phyloP scores from a whole-genome alignment of 2,888 invertebrate genomes.

The Creontiades dilutus region DNA sequence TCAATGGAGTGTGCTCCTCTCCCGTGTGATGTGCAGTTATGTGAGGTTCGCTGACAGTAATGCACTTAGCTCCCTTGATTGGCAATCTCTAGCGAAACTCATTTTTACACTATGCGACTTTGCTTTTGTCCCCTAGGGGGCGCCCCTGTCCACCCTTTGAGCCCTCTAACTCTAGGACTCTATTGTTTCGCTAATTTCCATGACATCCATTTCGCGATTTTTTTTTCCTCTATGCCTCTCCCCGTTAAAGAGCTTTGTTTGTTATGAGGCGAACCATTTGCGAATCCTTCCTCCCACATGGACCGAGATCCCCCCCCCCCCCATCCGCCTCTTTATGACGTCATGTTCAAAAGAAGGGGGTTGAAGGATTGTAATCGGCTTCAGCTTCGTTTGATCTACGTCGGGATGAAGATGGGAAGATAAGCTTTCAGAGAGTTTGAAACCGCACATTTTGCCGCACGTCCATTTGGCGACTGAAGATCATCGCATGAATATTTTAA shows the following conservation, averaged over 20 bases:
- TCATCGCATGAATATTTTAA: background rate
- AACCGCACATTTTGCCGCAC: conserved; percentile 43
- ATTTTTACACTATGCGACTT: conserved; percentile 69
- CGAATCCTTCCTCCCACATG: background rate
- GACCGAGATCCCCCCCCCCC: background rate
- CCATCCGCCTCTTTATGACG: background rate
- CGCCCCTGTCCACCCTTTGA: conserved; percentile 33
- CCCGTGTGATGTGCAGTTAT: conserved; percentile 71
- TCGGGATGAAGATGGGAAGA: conserved; percentile 51
- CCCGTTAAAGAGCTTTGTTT: conserved; percentile 61
- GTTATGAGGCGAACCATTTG: conserved; percentile 43
- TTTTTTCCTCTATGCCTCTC: background rate
- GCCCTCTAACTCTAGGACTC: background rate
- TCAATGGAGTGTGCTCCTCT: conserved; percentile 67
- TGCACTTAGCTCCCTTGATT: conserved; percentile 69
- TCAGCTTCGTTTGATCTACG: conserved; percentile 62
- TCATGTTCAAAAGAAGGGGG: conserved; percentile 32
- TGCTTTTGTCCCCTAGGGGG: conserved; percentile 49
- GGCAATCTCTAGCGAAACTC: conserved; percentile 70
- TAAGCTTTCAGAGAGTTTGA: conserved; percentile 62
- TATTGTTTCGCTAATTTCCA: conserved; percentile 63
- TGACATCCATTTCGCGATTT: conserved; percentile 60
- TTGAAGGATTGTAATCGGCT: conserved; percentile 64
- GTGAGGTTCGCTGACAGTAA: conserved; percentile 65
- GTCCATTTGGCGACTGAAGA: background rate